A percentile compares a stretch with the other conserved stretches of the same genome.
Conservation (phyloP, 2,113 vertebrate species). For the Boulengerochromis microlepis region DNA sequence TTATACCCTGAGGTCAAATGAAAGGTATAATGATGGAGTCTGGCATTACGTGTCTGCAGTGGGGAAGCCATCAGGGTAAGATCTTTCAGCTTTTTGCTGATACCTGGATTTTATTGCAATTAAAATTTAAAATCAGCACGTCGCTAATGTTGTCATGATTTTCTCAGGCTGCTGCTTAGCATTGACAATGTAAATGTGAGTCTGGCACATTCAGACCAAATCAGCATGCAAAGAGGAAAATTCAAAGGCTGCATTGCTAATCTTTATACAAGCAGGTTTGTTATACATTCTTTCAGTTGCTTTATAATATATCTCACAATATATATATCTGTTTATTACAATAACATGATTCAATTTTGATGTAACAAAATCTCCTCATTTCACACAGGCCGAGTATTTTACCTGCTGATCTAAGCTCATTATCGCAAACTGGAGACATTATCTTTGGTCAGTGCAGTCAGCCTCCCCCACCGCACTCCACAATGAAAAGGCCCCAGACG, state of each 20-base stretch:
- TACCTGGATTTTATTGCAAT: not conserved
- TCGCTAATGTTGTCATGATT: not conserved
- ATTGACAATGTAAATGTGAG: slow-evolving; percentile 37
- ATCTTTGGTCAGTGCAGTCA: slow-evolving; percentile 67
- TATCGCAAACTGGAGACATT: slow-evolving; percentile 48
- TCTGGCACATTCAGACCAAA: not conserved
- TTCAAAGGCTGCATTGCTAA: slow-evolving; percentile 81
- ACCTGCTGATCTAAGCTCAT: slow-evolving; percentile 71
- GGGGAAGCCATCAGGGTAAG: slow-evolving; percentile 64
- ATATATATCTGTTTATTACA: not conserved
- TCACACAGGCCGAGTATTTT: slow-evolving; percentile 28
- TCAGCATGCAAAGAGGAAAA: slow-evolving; percentile 21
- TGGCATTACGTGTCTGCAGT: slow-evolving; percentile 79
- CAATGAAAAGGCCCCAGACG: not conserved
- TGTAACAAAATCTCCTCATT: not conserved
- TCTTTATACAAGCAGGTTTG: slow-evolving; percentile 78
- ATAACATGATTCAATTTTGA: not conserved
- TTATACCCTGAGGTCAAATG: slow-evolving; percentile 55
- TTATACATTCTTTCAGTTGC: not conserved
- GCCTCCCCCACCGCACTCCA: slow-evolving; percentile 16
- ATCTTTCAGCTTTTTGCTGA: not conserved
- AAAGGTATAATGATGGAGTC: slow-evolving; percentile 73
- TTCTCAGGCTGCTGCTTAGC: slow-evolving; percentile 42
- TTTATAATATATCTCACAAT: not conserved
- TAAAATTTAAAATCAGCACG: not conserved